Conservation (phyloP, 2,113 vertebrate genomes). For the Solea solea region DNA sequence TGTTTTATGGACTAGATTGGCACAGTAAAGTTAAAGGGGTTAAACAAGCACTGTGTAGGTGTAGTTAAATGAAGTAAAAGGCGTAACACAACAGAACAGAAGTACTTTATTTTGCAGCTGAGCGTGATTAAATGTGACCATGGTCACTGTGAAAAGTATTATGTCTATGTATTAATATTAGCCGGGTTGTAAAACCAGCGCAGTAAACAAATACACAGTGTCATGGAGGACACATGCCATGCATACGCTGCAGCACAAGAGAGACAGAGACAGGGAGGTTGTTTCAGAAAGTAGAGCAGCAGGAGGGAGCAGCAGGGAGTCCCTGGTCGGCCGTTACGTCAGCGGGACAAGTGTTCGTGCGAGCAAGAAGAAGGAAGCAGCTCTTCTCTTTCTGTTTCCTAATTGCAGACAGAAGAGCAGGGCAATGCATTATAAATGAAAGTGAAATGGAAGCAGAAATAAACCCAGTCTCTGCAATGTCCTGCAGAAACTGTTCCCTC, state of each 20-base stretch:
- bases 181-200: not conserved
- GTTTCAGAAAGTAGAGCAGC: conserved; percentile 58
- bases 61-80: no score
- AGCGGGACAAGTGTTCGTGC: conserved; percentile 25
- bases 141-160: no score
- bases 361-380: not conserved
- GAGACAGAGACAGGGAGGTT: not conserved
- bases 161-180: no score
- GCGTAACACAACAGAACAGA: no score
- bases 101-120: no score
- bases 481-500: conserved; percentile 41
- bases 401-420: conserved; percentile 33
- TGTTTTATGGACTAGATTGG: no score
- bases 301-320: conserved; percentile 40
- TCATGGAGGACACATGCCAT: conserved; percentile 3
- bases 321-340: conserved; percentile 34
- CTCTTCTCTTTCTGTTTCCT: conserved; percentile 25
- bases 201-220: not conserved
- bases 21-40: no score
- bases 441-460: conserved; percentile 29
- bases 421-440: conserved; percentile 63
- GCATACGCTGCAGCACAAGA: not conserved
- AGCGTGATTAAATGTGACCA: no score
- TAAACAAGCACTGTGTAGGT: no score
- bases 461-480: not conserved